Evolutionary conservation across 2,797 vertebrate genomes (phyloP), one percentile per base, ranked within the genome.

Genomic region (Sebastes diaconus): DNA sequence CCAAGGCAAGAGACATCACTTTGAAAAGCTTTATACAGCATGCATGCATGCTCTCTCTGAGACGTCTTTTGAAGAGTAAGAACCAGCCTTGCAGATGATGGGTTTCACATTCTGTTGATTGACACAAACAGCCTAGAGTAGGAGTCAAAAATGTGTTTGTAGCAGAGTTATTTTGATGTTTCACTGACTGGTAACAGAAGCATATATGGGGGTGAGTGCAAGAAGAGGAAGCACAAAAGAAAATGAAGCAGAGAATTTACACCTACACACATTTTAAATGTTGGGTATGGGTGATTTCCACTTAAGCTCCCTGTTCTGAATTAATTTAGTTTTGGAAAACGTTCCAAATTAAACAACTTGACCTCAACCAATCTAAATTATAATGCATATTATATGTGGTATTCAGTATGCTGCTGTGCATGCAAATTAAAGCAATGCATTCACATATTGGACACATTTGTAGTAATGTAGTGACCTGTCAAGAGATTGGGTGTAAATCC

Each of bases 401-500:
- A 52, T 63, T 71, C 73, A 36, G 5, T n/a, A 58, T 29, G 42
- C 65, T 66, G 13, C 61, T 78, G 12, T 27, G 58, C 13, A 54
- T 77, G 46, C 39, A 75, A 27, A 57, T 73, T 54, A 61, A 58
- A 79, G 39, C 25, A 54, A 78, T 55, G 22, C 5, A 79, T 72
- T 75, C 11, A 75, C 34, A 54, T 34, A 54, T 2, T 54, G 30
- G 25, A 46, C 10, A 75, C 50, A 69, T 82, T 52, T 68, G 29
- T 52, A 73, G 65, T 52, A 87, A 75, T 61, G 58, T 27, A 39
- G 64, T 63, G 69, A 69, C 69, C 69, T 85, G 61, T 77, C 64
- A 77, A 11, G 76, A 79, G 64, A 80, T 10, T 64, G 69, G 24
- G 42, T 71, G 18, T 30, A 85, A 91, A 90, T 86, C 75, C 68